phyloP scores from a whole-genome alignment of 1,140 invertebrate species.

The Papilio aristodemus region DNA sequence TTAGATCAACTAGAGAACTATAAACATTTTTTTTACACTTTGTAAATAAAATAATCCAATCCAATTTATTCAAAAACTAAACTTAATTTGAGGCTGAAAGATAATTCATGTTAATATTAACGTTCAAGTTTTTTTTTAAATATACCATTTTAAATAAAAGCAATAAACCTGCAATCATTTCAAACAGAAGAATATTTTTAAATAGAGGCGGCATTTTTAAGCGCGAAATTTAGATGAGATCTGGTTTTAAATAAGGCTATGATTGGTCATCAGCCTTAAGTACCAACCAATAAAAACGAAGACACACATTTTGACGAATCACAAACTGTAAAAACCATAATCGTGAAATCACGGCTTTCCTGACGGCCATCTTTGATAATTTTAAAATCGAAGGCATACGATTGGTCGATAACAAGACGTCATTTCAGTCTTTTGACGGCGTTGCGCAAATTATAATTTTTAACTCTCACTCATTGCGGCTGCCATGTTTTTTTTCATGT shows the following conservation, averaged over 20 bases:
- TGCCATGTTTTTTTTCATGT: conserved; percentile 80
- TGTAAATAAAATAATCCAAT: too few relatives aligned
- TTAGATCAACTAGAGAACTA: too few relatives aligned
- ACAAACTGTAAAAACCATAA: conserved; percentile 47
- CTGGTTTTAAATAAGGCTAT: conserved; percentile 35
- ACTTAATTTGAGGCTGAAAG: too few relatives aligned
- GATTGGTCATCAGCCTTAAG: conserved; percentile 42
- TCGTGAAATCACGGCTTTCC: conserved; percentile 55
- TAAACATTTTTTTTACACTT: too few relatives aligned
- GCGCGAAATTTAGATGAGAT: conserved; percentile 45
- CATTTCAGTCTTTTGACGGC: conserved; percentile 73
- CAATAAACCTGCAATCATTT: too few relatives aligned
- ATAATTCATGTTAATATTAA: too few relatives aligned
- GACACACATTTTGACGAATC: conserved; percentile 58
- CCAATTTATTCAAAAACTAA: too few relatives aligned
- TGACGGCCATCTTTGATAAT: conserved; percentile 68
- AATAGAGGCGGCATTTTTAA: conserved; percentile 42
- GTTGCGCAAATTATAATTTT: conserved; percentile 77
- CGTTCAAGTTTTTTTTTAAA: too few relatives aligned
- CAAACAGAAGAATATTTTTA: conserved; percentile 35
- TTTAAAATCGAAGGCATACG: conserved; percentile 56
- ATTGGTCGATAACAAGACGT: conserved; percentile 72
- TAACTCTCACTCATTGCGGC: conserved; percentile 75
- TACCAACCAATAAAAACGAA: conserved; percentile 43
- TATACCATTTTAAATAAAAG: too few relatives aligned